A percentile compares a stretch with the other conserved stretches of the same genome.
phyloP scores from a whole-genome alignment of 2,888 invertebrate genomes.

The Tillus elongatus region DNA sequence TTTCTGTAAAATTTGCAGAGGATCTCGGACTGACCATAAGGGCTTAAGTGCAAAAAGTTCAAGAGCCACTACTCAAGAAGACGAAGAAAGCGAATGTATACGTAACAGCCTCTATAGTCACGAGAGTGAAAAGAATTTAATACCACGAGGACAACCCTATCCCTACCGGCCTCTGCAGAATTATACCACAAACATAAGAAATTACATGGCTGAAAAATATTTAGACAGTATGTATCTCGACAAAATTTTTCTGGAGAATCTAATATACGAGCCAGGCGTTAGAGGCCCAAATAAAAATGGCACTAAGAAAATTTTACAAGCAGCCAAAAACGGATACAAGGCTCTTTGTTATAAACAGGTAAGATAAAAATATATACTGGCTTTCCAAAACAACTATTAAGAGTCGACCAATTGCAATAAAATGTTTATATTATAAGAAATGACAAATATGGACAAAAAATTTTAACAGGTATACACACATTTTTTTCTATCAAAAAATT shows the following conservation, averaged over 20 bases:
- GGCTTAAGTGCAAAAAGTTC: too few relatives aligned
- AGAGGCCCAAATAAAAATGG: constrained; percentile 38
- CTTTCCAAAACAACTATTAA: too few relatives aligned
- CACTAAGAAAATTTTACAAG: constrained; percentile 28
- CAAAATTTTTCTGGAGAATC: constrained; percentile 38
- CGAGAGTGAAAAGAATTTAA: constrained; percentile 26
- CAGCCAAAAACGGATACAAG: constrained; percentile 32
- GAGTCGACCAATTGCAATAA: too few relatives aligned
- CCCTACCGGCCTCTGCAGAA: constrained; percentile 36
- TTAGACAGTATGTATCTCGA: constrained; percentile 41
- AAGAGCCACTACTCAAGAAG: too few relatives aligned
- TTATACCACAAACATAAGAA: constrained; percentile 38
- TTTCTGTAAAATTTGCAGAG: too few relatives aligned
- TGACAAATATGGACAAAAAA: too few relatives aligned
- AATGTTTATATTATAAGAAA: too few relatives aligned
- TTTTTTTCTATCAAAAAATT: too few relatives aligned
- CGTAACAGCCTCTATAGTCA: constrained; percentile 34
- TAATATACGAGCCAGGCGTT: constrained; percentile 32
- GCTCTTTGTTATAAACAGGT: constrained; percentile 37
- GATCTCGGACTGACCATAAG: too few relatives aligned
- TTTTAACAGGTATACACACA: too few relatives aligned
- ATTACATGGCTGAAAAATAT: constrained; percentile 41
- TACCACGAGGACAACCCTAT: constrained; percentile 30
- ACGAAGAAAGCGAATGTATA: too few relatives aligned
- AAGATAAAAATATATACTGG: too few relatives aligned